Conservation (phyloP, 2,888 invertebrate species). For the Cheilosia impressa region DNA sequence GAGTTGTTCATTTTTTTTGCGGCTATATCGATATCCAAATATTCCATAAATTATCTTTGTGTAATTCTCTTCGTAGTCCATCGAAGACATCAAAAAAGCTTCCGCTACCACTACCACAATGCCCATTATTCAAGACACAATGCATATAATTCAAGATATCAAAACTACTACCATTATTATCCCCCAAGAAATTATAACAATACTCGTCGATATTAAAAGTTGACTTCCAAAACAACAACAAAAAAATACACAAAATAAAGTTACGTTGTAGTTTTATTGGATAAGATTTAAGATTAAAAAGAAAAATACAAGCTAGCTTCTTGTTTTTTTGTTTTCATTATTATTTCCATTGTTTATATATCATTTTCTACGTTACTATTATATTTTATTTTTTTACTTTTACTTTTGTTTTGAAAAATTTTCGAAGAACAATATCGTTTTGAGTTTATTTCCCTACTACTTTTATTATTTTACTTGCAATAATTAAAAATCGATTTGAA, state of each 20-base stretch:
- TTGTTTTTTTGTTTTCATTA: constrained; percentile 6
- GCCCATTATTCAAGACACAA: constrained; percentile 51
- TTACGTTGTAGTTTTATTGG: background rate
- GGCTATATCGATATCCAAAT: constrained; percentile 34
- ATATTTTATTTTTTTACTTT: constrained; percentile 35
- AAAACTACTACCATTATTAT: constrained; percentile 51
- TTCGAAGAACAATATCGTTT: constrained; percentile 15
- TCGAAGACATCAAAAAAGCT: constrained; percentile 60
- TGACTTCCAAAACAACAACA: background rate
- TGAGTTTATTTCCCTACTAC: constrained; percentile 5
- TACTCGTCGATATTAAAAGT: constrained; percentile 38
- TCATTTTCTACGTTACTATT: constrained; percentile 43
- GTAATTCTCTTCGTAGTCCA: constrained; percentile 68
- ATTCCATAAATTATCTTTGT: constrained; percentile 56
- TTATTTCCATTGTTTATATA: constrained; percentile 38
- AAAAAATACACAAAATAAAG: background rate
- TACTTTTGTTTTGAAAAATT: constrained; percentile 17
- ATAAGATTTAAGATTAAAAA: constrained; percentile 27
- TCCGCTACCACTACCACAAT: constrained; percentile 55
- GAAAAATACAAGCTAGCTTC: constrained; percentile 53
- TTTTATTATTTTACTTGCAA: constrained; percentile 25
- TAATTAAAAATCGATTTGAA: constrained; percentile 23
- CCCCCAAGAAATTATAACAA: constrained; percentile 49
- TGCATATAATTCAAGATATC: constrained; percentile 64
- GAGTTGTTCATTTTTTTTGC: constrained; percentile 13